These are phyloP conservation scores for Alligator mississippiensis DNA, from an alignment of 2,113 vertebrate genomes.

Conservation along the genomic window DNA sequence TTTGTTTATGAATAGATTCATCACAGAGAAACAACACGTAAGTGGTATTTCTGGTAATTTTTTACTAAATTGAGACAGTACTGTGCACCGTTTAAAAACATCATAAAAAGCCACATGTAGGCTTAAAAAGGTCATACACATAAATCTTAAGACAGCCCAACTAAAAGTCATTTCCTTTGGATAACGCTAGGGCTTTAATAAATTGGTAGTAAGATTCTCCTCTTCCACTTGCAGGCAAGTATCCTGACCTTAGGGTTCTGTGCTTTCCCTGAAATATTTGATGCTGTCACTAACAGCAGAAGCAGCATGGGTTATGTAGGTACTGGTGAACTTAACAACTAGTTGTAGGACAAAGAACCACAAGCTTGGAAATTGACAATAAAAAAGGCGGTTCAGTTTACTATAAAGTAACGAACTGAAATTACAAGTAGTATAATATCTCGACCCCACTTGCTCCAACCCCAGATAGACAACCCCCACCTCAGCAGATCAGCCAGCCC, in stretches of 20 bases:
- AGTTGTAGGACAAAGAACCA: not conserved
- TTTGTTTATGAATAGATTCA: not conserved
- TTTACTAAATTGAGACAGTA: too few species aligned
- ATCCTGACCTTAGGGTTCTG: not conserved
- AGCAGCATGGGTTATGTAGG: not conserved
- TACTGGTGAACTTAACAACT: not conserved
- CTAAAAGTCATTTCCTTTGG: not conserved
- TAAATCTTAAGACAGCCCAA: not conserved
- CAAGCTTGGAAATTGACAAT: not conserved
- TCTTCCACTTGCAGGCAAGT: not conserved
- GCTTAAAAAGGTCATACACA: not conserved
- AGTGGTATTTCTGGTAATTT: too few species aligned
- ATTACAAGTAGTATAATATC: too few species aligned
- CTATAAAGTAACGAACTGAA: too few species aligned
- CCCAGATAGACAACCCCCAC: too few species aligned
- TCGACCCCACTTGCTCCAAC: too few species aligned
- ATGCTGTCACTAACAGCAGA: not conserved
- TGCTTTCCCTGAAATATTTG: not conserved
- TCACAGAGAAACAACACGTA: not conserved
- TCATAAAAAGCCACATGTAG: rapidly evolving
- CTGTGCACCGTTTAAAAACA: too few species aligned
- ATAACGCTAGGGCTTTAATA: not conserved
- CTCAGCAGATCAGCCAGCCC: too few species aligned
- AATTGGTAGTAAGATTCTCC: not conserved
- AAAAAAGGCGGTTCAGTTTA: not conserved